Conservation (phyloP, 1,140 invertebrate genomes). For the Drosophila yakuba region DNA sequence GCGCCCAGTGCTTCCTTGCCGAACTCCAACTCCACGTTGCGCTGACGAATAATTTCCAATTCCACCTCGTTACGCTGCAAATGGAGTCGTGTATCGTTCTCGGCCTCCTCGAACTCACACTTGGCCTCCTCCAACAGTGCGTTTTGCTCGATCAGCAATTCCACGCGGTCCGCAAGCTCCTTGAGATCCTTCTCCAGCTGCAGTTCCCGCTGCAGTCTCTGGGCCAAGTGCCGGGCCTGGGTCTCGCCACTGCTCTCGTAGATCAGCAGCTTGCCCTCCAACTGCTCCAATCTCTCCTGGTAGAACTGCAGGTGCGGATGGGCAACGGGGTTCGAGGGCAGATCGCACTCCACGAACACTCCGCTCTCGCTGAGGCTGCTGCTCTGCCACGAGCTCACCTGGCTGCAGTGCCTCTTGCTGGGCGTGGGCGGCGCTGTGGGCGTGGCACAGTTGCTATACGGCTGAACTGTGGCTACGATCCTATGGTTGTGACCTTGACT, state of each 20-base stretch:
- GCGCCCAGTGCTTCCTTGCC: constrained; percentile 76
- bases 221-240: constrained; percentile 86
- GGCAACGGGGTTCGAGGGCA: constrained; percentile 85
- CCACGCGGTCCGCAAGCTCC: constrained; percentile 86
- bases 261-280: constrained; percentile 87
- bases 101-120: constrained; percentile 89
- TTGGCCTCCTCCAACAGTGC: constrained; percentile 87
- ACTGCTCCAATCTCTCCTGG: constrained; percentile 86
- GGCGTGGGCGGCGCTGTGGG: constrained; percentile 64
- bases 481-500: constrained; percentile 52
- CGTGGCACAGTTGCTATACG: constrained; percentile 75
- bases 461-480: constrained; percentile 82
- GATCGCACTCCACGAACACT: constrained; percentile 86
- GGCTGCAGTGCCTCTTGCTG: constrained; percentile 48
- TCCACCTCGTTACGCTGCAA: constrained; percentile 86
- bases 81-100: constrained; percentile 88
- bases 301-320: constrained; percentile 87
- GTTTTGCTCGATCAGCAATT: constrained; percentile 87
- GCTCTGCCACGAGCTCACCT: constrained; percentile 64
- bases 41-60: constrained; percentile 79
- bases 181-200: constrained; percentile 86
- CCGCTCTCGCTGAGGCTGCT: constrained; percentile 88
- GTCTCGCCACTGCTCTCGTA: constrained; percentile 87
- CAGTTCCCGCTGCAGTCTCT: constrained; percentile 87
- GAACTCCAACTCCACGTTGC: constrained; percentile 86